Percentiles rank a stretch among this genome's conserved stretches.
Evolutionary conservation across 2,797 vertebrate genomes (phyloP).

Genomic region (Enteromius anoplus): DNA sequence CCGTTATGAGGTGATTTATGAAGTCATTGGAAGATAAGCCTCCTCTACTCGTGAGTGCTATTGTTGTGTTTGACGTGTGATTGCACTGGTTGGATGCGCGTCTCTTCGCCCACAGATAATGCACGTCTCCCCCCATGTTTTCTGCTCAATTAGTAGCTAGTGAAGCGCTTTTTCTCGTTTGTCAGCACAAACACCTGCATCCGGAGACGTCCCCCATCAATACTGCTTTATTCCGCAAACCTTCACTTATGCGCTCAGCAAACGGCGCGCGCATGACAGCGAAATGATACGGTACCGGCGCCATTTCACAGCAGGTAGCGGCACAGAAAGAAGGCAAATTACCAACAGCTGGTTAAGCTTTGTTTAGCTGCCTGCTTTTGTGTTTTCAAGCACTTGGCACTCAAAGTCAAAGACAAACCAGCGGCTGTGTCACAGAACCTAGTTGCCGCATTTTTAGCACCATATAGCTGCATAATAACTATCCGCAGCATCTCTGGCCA

Average conservation of each 20-base stretch:
- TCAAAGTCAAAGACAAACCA: constrained; percentile 9
- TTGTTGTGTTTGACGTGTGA: constrained; percentile 74
- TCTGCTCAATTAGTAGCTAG: constrained; percentile 90
- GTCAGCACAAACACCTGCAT: constrained; percentile 88
- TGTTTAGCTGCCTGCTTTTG: constrained; percentile 54
- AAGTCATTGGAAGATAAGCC: background rate
- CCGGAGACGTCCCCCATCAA: constrained; percentile 83
- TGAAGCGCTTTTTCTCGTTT: constrained; percentile 82
- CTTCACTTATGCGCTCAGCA: constrained; percentile 72
- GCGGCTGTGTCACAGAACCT: background rate
- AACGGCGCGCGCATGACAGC: constrained; percentile 88
- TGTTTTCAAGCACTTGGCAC: constrained; percentile 35
- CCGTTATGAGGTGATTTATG: background rate
- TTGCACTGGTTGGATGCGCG: constrained; percentile 85
- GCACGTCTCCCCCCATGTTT: constrained; percentile 80
- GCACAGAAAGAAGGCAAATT: constrained; percentile 83
- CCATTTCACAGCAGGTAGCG: constrained; percentile 84
- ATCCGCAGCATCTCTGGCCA: background rate
- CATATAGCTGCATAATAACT: background rate
- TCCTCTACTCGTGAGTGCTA: constrained; percentile 48
- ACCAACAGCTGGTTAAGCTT: constrained; percentile 78
- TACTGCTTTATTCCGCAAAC: constrained; percentile 83
- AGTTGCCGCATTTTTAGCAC: background rate
- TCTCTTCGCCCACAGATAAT: constrained; percentile 87
- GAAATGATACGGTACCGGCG: constrained; percentile 88